Evolutionary conservation across 1,140 invertebrate species (phyloP).

Genomic region (Zaprionus africanus): DNA sequence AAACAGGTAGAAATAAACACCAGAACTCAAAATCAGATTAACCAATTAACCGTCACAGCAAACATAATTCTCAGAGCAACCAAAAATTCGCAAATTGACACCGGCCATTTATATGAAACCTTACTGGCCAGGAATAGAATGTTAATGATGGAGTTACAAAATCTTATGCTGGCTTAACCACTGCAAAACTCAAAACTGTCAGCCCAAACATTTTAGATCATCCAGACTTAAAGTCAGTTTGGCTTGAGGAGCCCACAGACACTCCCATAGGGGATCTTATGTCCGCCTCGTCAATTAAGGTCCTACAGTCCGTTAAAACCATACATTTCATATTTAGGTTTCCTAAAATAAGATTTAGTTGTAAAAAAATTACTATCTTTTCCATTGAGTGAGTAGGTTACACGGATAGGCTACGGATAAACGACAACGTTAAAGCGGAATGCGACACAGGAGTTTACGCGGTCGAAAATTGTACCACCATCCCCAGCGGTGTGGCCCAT

Average conservation of each 20-base stretch:
- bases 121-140: slow-evolving; percentile 34
- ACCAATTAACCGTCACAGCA: slow-evolving; percentile 7
- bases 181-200: slow-evolving; percentile 31
- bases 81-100: slow-evolving; percentile 20
- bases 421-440: slow-evolving; percentile 27
- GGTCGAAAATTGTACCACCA: background rate
- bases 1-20: slow-evolving; percentile 14
- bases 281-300: slow-evolving; percentile 24
- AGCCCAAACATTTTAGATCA: slow-evolving; percentile 40
- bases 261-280: slow-evolving; percentile 39
- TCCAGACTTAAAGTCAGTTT: slow-evolving; percentile 32
- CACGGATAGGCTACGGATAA: slow-evolving; percentile 15
- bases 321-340: slow-evolving; percentile 33
- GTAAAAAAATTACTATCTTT: slow-evolving; percentile 33
- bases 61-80: slow-evolving; percentile 17
- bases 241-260: slow-evolving; percentile 36
- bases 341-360: slow-evolving; percentile 12
- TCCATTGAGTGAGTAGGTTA: background rate
- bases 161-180: slow-evolving; percentile 35
- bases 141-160: slow-evolving; percentile 30
- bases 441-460: background rate
- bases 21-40: slow-evolving; percentile 11
- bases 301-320: slow-evolving; percentile 17
- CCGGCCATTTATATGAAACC: slow-evolving; percentile 27
- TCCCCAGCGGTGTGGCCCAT: slow-evolving; percentile 8